These are phyloP conservation scores for Pristionchus entomophagus DNA, from an alignment of 2,888 invertebrate species.

Conservation along the genomic window DNA sequence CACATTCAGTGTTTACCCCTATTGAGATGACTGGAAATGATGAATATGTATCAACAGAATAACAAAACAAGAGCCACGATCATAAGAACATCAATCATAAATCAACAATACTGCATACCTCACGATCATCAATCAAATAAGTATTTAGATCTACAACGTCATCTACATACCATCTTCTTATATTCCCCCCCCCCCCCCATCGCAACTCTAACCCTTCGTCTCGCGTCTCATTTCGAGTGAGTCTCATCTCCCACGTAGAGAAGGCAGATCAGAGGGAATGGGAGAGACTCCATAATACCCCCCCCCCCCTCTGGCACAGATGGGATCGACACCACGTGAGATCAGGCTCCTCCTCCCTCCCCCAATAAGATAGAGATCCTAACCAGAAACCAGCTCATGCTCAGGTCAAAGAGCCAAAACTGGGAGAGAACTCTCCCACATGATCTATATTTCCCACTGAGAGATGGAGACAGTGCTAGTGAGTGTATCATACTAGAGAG, in stretches of 20 bases:
- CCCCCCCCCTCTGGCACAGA: background rate
- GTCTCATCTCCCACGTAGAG: background rate
- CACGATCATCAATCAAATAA: background rate
- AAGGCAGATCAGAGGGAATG: background rate
- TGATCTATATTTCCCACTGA: background rate
- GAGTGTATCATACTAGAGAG: too few relatives aligned
- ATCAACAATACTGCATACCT: too few relatives aligned
- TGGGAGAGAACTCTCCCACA: conserved; percentile 30
- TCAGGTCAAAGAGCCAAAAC: conserved; percentile 23
- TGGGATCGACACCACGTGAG: conserved; percentile 1
- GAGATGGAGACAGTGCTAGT: conserved; percentile 14
- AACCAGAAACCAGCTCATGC: background rate
- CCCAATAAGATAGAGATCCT: background rate
- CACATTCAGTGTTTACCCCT: too few relatives aligned
- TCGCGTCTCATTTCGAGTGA: background rate
- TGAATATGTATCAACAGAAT: too few relatives aligned
- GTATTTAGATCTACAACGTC: background rate
- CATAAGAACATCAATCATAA: background rate
- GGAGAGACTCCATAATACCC: background rate
- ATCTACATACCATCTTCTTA: background rate
- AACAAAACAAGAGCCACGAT: background rate
- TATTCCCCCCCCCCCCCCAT: background rate
- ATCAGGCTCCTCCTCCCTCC: background rate
- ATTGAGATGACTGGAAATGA: too few relatives aligned
- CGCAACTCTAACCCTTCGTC: background rate